Conservation (phyloP, 2,797 vertebrate genomes). For the Clarias platycephalus region DNA sequence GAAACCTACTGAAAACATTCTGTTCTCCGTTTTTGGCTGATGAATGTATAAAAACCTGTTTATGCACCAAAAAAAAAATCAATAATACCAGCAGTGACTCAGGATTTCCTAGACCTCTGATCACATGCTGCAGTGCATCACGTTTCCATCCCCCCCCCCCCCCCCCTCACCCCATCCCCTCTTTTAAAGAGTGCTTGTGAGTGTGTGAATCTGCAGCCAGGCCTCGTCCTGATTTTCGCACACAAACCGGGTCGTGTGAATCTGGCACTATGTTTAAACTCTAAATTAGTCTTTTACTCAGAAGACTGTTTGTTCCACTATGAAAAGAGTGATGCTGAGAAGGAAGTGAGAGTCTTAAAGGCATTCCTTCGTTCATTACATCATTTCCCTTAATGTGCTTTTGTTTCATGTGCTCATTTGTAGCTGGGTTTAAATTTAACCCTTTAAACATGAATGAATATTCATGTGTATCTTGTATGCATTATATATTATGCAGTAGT, state of each 20-base stretch:
- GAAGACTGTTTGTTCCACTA: conserved; percentile 40
- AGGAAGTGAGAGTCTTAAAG: conserved; percentile 49
- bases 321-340: conserved; percentile 42
- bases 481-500: not conserved
- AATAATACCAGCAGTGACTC: conserved; percentile 38
- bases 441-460: not conserved
- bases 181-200: conserved; percentile 19
- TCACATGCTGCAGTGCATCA: conserved; percentile 3
- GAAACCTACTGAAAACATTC: not conserved
- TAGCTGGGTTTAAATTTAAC: conserved; percentile 7
- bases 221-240: conserved; percentile 31
- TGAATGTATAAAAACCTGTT: conserved; percentile 9
- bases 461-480: not conserved
- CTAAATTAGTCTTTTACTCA: conserved; percentile 48
- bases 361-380: conserved; percentile 39
- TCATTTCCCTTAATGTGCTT: conserved; percentile 37
- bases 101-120: conserved; percentile 22
- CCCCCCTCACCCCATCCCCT: no score
- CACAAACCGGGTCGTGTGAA: conserved; percentile 54
- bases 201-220: conserved; percentile 13
- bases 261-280: conserved; percentile 53
- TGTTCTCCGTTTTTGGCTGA: not conserved
- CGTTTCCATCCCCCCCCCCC: not conserved
- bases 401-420: conserved; percentile 27
- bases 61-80: conserved; percentile 24